These are phyloP conservation scores for Oenanthe oenanthe DNA, from an alignment of 2,113 vertebrate genomes.

Conservation along the genomic window DNA sequence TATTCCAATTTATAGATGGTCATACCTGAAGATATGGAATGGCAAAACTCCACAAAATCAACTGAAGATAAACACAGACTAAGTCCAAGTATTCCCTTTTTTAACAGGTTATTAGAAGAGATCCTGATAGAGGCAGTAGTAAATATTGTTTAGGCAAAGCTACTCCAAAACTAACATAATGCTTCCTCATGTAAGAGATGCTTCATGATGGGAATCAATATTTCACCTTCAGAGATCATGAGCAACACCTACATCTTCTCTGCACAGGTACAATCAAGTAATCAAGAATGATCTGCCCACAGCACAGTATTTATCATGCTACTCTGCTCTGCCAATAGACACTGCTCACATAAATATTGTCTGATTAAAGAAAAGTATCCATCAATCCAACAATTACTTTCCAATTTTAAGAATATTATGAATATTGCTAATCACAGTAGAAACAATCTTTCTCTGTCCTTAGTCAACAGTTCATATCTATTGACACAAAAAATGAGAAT, in stretches of 20 bases:
- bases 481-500: neutral
- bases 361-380: neutral
- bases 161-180: neutral
- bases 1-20: neutral
- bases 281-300: rapidly evolving
- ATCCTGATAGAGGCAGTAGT: neutral
- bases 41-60: neutral
- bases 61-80: neutral
- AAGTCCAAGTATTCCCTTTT: neutral
- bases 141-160: neutral
- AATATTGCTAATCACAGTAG: neutral
- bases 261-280: neutral
- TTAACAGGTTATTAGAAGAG: neutral
- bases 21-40: neutral
- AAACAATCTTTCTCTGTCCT: neutral
- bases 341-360: neutral
- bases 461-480: neutral
- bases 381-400: neutral
- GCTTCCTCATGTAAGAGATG: neutral
- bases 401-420: neutral
- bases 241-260: neutral
- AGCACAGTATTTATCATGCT: neutral
- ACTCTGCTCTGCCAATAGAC: neutral
- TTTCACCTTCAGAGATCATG: neutral
- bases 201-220: neutral